Evolutionary conservation across 2,113 vertebrate species (phyloP).

Genomic region (Candoia aspera): DNA sequence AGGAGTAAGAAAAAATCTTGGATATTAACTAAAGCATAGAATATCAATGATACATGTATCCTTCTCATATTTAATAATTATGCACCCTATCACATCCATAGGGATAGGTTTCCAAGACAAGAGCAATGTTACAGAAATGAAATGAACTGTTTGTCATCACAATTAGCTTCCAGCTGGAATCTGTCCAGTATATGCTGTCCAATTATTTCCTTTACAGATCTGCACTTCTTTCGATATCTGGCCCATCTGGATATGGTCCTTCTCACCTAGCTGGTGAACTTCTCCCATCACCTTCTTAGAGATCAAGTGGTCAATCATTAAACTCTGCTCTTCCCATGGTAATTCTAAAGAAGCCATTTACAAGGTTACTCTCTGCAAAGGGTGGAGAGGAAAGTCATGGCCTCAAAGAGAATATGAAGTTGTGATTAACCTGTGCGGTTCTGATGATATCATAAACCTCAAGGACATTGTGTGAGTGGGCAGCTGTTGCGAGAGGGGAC

Average conservation of each 20-base stretch:
- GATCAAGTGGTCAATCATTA: not conserved
- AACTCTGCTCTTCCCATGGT: not conserved
- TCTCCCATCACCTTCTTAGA: not conserved
- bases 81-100: not conserved
- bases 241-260: not conserved
- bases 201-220: not conserved
- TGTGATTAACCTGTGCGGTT: slow-evolving; percentile 10
- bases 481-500: not conserved
- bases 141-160: not conserved
- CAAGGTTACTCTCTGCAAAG: not conserved
- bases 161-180: not conserved
- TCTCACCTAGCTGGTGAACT: not conserved
- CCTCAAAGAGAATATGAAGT: slow-evolving; percentile 7
- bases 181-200: not conserved
- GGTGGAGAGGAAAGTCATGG: not conserved
- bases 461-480: not conserved
- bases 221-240: not conserved
- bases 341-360: not conserved
- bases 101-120: not conserved
- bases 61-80: not conserved
- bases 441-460: slow-evolving; percentile 17
- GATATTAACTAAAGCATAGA: not conserved
- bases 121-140: not conserved
- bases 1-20: not conserved
- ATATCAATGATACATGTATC: not conserved